Base-by-base conservation (phyloP, 2,888 invertebrate species). In the Philaethria dido region DNA sequence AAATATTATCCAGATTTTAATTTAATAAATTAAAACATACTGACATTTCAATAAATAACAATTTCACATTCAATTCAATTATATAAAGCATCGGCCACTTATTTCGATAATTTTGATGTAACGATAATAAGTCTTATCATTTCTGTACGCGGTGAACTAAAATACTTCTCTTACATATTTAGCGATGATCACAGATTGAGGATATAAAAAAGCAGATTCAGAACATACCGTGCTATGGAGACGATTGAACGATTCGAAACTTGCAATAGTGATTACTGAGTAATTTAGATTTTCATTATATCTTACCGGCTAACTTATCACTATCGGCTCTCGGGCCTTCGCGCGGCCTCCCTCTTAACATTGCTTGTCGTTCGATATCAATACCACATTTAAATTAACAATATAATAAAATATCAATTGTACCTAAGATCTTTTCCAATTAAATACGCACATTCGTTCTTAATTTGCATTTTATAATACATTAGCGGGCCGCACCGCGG, bases 361-460 rank as follows among this genome's bases (percentile, higher is more conserved):
- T 90, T 92, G 92, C 92, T 90, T 91, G 80, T 89, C 89, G 84
- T 82, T 86, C 83, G 86, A 88, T 88, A 91, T 91, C 89, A 87
- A 86, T 89, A 90, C 89, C 87, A 87, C 88, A 86, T 88, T 90
- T 91, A 89, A 91, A 90, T 91, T 89, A 92, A 92, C 90, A 91
- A 87, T 88, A 90, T 89, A 89, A 90, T 92, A 91, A 91, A 91
- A 91, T 91, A 91, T 91, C 90, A 91, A 91, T 92, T 92, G 90
- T 91, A 91, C 89, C 92, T 92, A 91, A 92, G 92, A 92, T 92
- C 89, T 89, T 88, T 90, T 89, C 88, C 87, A 86, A 80, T 86
- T 86, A 84, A 88, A 88, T 86, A 89, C 86, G 88, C 86, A 88
- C 87, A 86, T 85, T 83, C 86, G 80, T 85, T 86, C 83, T 81